Evolutionary conservation across 2,797 vertebrate genomes (phyloP), one percentile per base, ranked within the genome.

Genomic region (Furcifer pardalis): DNA sequence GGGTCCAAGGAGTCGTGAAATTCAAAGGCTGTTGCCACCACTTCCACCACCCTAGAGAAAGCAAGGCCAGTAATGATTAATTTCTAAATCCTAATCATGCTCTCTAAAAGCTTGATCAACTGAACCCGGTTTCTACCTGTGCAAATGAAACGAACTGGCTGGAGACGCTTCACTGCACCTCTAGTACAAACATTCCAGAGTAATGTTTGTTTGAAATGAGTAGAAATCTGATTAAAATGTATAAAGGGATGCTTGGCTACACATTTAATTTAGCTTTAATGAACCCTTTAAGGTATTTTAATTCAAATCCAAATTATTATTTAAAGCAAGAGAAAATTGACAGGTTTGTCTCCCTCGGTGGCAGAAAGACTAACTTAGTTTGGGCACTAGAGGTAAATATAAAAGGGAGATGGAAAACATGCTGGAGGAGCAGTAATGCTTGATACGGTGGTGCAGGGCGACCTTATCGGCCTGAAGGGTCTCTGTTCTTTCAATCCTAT

Each of bases 251-350:
- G 81, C 84, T 83, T 83, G 81, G 40, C 77, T 73, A 83, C 77
- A 83, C 65, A 83, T 88, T 83, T 88, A 86, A 86, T 88, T 88
- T 86, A 81, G 84, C 72, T 79, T 88, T 88, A 88, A 88, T 83
- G 87, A 88, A 81, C 73, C 87, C 81, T 83, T 88, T 86, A 77
- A 84, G 84, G 82, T 84, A 84, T 84, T 83, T 89, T 84, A 86
- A 81, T 78, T 84, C 78, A 7, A 81, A 81, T 84, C 62, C 78
- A 84, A 89, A 84, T 81, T 77, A 78, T 59, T 82, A 63, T 82
- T 84, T 82, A 88, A 86, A 74, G 74, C 68, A n/a, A 81, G 37
- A 35, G 68, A 71, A 84, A 79, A 74, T 27, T 69, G 78, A 81
- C 82, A 77, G 82, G 63, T 66, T 68, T 62, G 35, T 30, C 72